phyloP scores from a whole-genome alignment of 2,113 vertebrate genomes.

The Corythaeola cristata region DNA sequence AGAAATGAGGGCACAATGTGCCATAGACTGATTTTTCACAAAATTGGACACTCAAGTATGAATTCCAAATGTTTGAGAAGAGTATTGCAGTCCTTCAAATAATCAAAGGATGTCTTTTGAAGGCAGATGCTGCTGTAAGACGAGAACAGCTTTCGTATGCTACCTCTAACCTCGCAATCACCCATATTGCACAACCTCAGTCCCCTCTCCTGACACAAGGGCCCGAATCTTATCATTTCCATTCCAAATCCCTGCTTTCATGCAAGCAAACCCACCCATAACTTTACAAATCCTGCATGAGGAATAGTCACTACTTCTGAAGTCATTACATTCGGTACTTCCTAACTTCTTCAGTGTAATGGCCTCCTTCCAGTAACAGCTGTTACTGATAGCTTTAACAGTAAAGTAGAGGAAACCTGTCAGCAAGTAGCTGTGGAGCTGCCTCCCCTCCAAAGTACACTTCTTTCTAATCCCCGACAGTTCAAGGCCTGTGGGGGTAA shows the following conservation, averaged over 20 bases:
- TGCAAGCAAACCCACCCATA: not conserved
- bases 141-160: rapidly evolving
- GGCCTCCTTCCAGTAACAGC: not conserved
- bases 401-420: not conserved
- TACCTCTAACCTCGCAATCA: not conserved
- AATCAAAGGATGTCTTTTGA: not conserved
- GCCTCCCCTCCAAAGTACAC: not conserved
- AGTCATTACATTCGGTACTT: not conserved
- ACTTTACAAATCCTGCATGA: not conserved
- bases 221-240: not conserved
- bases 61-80: not conserved
- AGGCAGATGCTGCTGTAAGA: not conserved
- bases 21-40: not conserved
- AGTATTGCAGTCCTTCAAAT: not conserved
- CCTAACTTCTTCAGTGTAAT: not conserved
- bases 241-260: not conserved
- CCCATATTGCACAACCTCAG: not conserved
- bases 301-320: not conserved
- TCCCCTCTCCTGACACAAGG: not conserved
- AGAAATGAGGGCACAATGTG: not conserved
- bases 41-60: not conserved
- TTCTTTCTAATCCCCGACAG: not conserved
- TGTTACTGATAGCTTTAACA: not conserved
- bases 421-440: not conserved
- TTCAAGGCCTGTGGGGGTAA: rapidly evolving